phyloP scores from a whole-genome alignment of 2,113 vertebrate species.

The Notarius lentiginosus region DNA sequence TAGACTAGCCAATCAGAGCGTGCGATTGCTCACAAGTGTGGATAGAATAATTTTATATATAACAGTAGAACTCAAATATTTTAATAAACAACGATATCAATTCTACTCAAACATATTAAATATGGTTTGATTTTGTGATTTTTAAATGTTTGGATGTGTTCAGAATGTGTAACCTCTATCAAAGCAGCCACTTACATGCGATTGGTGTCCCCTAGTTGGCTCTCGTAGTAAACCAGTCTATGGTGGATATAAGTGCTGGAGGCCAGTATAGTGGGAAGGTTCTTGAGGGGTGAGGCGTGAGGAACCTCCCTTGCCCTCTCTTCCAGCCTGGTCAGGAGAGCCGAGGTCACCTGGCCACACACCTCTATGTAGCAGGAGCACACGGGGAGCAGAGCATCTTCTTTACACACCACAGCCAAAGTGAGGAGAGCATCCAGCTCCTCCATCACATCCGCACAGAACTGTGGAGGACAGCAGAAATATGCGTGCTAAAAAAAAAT shows the following conservation, averaged over 20 bases:
- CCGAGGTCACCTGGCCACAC: constrained; percentile 78
- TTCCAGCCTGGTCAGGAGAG: constrained; percentile 79
- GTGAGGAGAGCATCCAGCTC: constrained; percentile 87
- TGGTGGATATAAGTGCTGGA: constrained; percentile 77
- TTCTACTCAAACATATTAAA: neutral
- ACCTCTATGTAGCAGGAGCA: constrained; percentile 84
- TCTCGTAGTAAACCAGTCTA: constrained; percentile 75
- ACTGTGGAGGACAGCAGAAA: constrained; percentile 68
- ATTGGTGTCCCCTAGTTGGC: constrained; percentile 74
- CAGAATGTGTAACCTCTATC: no score
- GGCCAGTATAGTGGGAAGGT: constrained; percentile 77
- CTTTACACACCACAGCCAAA: constrained; percentile 83
- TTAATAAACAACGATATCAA: neutral
- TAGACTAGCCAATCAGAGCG: no score
- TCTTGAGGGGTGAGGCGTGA: constrained; percentile 76
- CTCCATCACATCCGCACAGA: constrained; percentile 85
- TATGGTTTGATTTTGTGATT: no score
- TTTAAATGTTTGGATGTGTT: neutral
- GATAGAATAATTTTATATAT: no score
- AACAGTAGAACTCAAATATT: neutral
- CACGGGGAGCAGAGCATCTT: constrained; percentile 83
- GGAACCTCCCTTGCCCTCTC: constrained; percentile 81
- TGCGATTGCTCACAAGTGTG: no score
- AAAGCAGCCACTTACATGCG: constrained; percentile 75
- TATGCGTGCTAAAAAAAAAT: neutral